Base-by-base conservation (phyloP, 1,140 invertebrate genomes). In the Bombus impatiens region DNA sequence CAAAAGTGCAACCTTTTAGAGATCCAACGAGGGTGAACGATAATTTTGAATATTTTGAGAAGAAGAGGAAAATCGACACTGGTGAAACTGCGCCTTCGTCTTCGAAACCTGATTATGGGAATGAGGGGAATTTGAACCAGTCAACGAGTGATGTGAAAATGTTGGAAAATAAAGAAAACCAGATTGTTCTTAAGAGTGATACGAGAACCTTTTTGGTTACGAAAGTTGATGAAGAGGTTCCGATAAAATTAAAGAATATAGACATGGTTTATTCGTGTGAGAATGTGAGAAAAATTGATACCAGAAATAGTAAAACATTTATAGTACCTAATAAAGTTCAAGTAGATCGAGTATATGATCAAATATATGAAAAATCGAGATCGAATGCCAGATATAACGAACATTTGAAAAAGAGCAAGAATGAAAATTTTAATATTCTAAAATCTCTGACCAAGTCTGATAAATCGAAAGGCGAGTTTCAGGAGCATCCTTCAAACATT, bases 151-250 rank as follows among this genome's bases (percentile, higher is more conserved):
- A 84, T 9, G 74, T 70, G 15, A 28, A 25, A 12, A 40, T n/a
- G 13, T 5, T 67, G 9, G 62, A 25, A 13, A 44, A n/a, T 18
- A 59, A 28, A 9, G 47, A 35, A 9, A 25, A 79, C 13, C 22
- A 32, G 22, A 5, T 78, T 42, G 44, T 78, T 32, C 47, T 35
- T 1, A 59, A 32, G 32, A 40, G 44, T 2, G 75, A 84, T 8
- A 84, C 78, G 3, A 84, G 65, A 37, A 71, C 25, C 15, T 84
- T 86, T 22, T 13, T 68, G 18, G 59, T 82, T 0, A 82, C 68
- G 8, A 86, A n/a, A n/a, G 71, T 75, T 13, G 44, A 86, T 2
- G 84, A 86, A 15, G 9, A 9, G 15, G 15, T 13, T 37, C 18
- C 70, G 10, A 22, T 13, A 2, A 74, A 53, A 40, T 47, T 37